Evolutionary conservation across 2,888 invertebrate genomes (phyloP), one percentile per base, ranked within the genome.

Genomic region (Drosophila crucigera): DNA sequence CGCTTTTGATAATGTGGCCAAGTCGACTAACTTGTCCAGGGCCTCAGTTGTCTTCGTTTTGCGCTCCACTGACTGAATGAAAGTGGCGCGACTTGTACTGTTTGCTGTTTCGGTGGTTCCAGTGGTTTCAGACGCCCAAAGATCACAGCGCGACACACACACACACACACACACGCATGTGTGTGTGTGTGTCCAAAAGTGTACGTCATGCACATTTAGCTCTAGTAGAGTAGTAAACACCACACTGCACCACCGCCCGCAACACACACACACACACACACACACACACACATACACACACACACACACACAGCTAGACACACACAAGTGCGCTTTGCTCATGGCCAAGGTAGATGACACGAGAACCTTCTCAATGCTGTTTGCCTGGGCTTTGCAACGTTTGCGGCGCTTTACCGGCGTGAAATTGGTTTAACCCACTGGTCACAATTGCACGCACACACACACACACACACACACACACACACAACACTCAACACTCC

Each of bases 361-460:
- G 78, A 80, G 77, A 85, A 84, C 69, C 67, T 84, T 76, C 77
- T 76, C 83, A 74, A 70, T 80, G 83, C 68, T 70, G 60, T 82
- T 70, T 70, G 74, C 62, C 59, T 74, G 82, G 80, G 78, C 25
- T 35, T 25, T 82, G 90, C 86, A 87, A 84, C 85, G 83, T 87
- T 89, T 82, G 79, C 80, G 86, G 81, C 86, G 91, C 80, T 89
- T 90, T 84, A 78, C 89, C 73, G 89, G 91, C 91, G 91, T 91
- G 83, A 92, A 92, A 92, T 91, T 89, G 90, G 91, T 84, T 91
- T 92, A 83, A 91, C 90, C 84, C 87, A 87, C 91, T 87, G 87
- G 91, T 87, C 87, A 87, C 91, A 87, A 87, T 87, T 87, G 83
- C 91, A 90, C 87, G 76, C 91, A 82, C 76, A 84, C 75, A 61